phyloP scores from a whole-genome alignment of 1,140 invertebrate genomes.

The Tetraneura akinire region DNA sequence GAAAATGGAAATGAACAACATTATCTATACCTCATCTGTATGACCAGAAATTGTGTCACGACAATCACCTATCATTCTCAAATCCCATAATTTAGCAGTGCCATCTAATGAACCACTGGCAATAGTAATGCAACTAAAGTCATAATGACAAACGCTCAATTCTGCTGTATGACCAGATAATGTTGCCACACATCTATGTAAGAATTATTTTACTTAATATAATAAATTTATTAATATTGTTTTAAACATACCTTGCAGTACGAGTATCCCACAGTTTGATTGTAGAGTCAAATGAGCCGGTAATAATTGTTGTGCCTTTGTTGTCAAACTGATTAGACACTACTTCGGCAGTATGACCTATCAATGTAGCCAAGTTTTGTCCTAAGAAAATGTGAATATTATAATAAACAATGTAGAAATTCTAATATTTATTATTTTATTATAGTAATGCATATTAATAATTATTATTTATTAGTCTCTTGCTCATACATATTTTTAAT shows the following conservation, averaged over 20 bases:
- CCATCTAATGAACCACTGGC: constrained; percentile 75
- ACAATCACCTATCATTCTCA: constrained; percentile 62
- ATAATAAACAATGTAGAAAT: too few relatives aligned
- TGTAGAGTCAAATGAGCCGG: constrained; percentile 78
- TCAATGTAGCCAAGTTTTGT: constrained; percentile 65
- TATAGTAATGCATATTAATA: too few relatives aligned
- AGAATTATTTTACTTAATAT: neutral
- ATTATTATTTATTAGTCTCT: too few relatives aligned
- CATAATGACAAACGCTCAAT: constrained; percentile 75
- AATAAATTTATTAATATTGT: neutral
- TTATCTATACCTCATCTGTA: constrained; percentile 68
- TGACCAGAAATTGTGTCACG: constrained; percentile 68
- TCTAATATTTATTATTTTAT: too few relatives aligned
- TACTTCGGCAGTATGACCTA: constrained; percentile 73
- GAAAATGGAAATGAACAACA: neutral
- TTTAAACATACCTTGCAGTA: constrained; percentile 63
- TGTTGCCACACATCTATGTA: constrained; percentile 64
- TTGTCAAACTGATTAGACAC: constrained; percentile 72
- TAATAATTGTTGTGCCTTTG: constrained; percentile 70
- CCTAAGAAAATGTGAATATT: neutral
- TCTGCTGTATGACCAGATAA: constrained; percentile 72
- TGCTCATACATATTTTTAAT: too few relatives aligned
- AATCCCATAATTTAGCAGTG: constrained; percentile 76
- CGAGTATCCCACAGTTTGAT: constrained; percentile 75
- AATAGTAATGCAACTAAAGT: constrained; percentile 71